Conservation (phyloP, 2,113 vertebrate species). For the Zosterops lateralis region DNA sequence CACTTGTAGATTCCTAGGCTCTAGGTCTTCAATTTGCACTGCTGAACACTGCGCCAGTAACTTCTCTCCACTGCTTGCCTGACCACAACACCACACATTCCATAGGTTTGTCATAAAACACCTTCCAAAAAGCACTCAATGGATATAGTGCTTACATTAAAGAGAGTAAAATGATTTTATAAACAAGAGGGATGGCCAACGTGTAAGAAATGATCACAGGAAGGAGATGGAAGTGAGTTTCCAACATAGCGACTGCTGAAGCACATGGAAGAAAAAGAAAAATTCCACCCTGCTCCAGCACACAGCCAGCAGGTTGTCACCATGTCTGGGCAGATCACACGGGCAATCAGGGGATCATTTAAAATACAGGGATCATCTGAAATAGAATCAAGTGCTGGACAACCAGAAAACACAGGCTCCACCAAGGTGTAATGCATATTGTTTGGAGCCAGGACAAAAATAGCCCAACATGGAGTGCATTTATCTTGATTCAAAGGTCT, state of each 20-base stretch:
- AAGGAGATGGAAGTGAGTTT: background rate
- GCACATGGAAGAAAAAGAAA: background rate
- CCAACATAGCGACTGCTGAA: background rate
- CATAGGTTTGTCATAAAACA: background rate
- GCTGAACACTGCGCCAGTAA: background rate
- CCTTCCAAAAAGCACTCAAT: background rate
- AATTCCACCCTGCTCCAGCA: background rate
- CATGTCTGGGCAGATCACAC: background rate
- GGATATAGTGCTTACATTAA: background rate
- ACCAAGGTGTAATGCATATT: background rate
- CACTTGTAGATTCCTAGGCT: background rate
- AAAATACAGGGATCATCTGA: background rate
- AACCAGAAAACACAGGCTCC: background rate
- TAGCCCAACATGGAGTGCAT: background rate
- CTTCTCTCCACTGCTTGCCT: background rate
- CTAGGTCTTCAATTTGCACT: background rate
- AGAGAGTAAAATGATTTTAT: background rate
- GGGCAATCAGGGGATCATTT: background rate
- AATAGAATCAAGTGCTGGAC: background rate
- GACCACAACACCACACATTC: background rate
- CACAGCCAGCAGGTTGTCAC: background rate
- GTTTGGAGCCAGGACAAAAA: background rate
- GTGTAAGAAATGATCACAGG: background rate
- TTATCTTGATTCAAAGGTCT: background rate
- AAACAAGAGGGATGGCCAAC: background rate